Conservation (phyloP, 2,888 invertebrate species). For the Philopedon plagiatum region DNA sequence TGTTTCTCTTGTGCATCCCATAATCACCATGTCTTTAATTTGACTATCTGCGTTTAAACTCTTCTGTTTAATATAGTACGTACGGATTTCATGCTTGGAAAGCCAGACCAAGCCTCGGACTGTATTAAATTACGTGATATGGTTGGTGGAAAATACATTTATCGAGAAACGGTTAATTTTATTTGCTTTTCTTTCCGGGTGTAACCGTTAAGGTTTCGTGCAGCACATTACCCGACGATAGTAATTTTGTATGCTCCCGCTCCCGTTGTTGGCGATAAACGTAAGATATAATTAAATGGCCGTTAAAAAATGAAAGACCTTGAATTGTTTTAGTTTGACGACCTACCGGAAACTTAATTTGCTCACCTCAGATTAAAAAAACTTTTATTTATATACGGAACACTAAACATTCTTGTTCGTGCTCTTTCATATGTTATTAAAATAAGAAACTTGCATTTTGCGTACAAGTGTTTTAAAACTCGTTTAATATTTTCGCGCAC, state of each 20-base stretch:
- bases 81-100: conserved; percentile 19
- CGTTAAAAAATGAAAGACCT: background rate
- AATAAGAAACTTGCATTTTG: too few relatives aligned
- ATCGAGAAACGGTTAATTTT: conserved; percentile 22
- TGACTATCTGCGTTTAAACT: background rate
- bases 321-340: too few relatives aligned
- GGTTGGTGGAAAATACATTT: conserved; percentile 16
- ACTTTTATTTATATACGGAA: too few relatives aligned
- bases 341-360: too few relatives aligned
- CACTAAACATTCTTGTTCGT: too few relatives aligned
- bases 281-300: background rate
- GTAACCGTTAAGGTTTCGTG: conserved; percentile 15
- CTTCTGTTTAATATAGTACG: conserved; percentile 19
- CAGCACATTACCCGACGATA: background rate
- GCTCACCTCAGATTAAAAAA: too few relatives aligned
- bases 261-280: conserved; percentile 3
- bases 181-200: conserved; percentile 20
- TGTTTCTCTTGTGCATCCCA: background rate
- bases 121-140: conserved; percentile 18
- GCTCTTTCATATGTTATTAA: too few relatives aligned
- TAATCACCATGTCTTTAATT: background rate
- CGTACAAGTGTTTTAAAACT: too few relatives aligned
- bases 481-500: too few relatives aligned
- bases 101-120: conserved; percentile 12
- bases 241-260: conserved; percentile 8